Conservation (phyloP, 2,888 invertebrate species). For the Cenopis cana region DNA sequence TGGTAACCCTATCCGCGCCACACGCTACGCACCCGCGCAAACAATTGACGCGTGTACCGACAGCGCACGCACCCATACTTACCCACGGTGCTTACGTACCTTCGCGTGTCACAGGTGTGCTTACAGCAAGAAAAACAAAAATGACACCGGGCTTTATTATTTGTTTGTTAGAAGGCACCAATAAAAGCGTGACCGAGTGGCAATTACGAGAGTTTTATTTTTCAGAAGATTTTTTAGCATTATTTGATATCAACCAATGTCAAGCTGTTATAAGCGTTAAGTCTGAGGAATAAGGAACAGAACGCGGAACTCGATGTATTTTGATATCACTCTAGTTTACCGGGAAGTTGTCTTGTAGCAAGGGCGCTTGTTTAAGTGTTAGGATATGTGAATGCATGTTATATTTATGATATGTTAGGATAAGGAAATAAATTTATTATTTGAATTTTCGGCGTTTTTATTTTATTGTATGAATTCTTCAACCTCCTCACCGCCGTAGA, state of each 20-base stretch:
- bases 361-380: conserved; percentile 75
- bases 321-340: conserved; percentile 51
- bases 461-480: not conserved
- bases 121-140: too few relatives aligned
- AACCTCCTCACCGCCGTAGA: too few relatives aligned
- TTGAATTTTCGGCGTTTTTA: conserved; percentile 60
- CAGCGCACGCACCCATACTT: too few relatives aligned
- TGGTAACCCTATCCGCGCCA: too few relatives aligned
- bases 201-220: too few relatives aligned
- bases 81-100: too few relatives aligned
- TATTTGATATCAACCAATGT: not conserved
- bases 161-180: too few relatives aligned
- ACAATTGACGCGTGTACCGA: too few relatives aligned
- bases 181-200: too few relatives aligned
- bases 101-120: too few relatives aligned
- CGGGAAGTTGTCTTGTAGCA: conserved; percentile 63
- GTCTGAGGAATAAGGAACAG: conserved; percentile 31
- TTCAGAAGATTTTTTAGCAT: not conserved
- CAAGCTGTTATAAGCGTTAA: not conserved
- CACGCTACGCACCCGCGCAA: too few relatives aligned
- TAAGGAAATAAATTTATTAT: conserved; percentile 78
- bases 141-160: too few relatives aligned
- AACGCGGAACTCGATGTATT: conserved; percentile 47
- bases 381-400: conserved; percentile 79
- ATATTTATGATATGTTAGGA: conserved; percentile 67